Evolutionary conservation across 2,113 vertebrate species (phyloP).

Genomic region (Orientallactaga bullata): DNA sequence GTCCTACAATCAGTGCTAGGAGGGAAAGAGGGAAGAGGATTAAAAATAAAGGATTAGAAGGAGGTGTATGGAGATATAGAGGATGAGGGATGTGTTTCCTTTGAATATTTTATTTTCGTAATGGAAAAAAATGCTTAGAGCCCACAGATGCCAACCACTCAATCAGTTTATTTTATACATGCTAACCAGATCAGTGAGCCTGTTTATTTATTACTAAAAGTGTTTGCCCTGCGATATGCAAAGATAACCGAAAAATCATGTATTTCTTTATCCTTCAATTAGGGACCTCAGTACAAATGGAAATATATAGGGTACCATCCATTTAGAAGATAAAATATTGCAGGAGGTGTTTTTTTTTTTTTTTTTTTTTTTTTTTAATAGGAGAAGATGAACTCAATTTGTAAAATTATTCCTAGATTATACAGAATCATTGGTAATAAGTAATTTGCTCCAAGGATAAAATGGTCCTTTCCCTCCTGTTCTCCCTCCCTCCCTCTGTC

Average conservation of each 20-base stretch:
- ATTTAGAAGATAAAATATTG: not conserved
- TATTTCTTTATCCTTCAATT: not conserved
- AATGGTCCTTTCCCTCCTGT: accelerated
- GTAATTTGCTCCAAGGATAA: not conserved
- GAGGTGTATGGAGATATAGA: constrained; percentile 17
- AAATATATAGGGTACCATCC: not conserved
- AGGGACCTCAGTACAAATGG: not conserved
- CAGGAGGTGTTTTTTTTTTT: not conserved
- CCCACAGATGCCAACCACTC: constrained; percentile 21
- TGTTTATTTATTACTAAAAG: constrained; percentile 56
- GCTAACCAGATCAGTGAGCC: constrained; percentile 56
- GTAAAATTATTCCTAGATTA: not conserved
- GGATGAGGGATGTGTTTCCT: constrained; percentile 47
- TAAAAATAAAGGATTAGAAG: constrained; percentile 76
- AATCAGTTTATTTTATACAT: constrained; percentile 14
- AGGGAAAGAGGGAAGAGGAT: constrained; percentile 66
- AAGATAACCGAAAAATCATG: not conserved
- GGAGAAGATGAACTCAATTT: not conserved
- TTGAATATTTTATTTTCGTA: constrained; percentile 77
- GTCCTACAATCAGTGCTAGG: constrained; percentile 71
- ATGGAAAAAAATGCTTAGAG: constrained; percentile 60
- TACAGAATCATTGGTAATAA: not conserved
- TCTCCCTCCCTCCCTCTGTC: accelerated
- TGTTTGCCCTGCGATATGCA: not conserved
- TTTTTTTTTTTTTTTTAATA: not conserved